Percentiles rank a stretch among this genome's conserved stretches.
Evolutionary conservation across 2,888 invertebrate genomes (phyloP).

Genomic region (Philaethria dido): DNA sequence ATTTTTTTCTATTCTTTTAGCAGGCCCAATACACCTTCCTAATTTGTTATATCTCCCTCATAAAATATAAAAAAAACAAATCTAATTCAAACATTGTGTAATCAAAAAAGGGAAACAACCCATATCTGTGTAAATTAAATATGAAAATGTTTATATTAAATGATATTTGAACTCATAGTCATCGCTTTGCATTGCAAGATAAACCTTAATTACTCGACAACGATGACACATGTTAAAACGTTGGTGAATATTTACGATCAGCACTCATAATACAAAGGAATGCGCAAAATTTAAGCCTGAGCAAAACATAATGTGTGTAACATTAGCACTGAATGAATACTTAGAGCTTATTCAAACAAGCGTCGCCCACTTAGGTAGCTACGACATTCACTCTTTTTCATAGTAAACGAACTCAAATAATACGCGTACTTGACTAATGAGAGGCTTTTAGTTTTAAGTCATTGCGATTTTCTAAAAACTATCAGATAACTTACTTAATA

Average conservation of each 20-base stretch:
- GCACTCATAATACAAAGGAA: constrained; percentile 1
- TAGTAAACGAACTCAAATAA: constrained; percentile 25
- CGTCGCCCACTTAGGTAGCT: constrained; percentile 31
- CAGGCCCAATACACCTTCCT: too few relatives aligned
- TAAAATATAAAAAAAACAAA: background rate
- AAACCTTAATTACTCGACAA: background rate
- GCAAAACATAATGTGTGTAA: constrained; percentile 30
- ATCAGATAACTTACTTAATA: too few relatives aligned
- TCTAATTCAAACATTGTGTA: background rate
- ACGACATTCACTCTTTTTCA: constrained; percentile 37
- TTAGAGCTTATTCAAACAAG: constrained; percentile 32
- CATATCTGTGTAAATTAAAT: background rate
- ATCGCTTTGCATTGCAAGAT: background rate
- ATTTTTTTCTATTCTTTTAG: too few relatives aligned
- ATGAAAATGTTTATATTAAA: background rate
- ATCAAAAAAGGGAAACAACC: background rate
- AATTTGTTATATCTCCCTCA: background rate
- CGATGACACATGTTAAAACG: background rate
- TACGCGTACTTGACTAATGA: constrained; percentile 25
- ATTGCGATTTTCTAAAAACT: too few relatives aligned
- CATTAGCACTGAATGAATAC: constrained; percentile 31
- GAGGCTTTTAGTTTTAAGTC: constrained; percentile 2
- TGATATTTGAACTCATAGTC: background rate
- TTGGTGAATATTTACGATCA: background rate
- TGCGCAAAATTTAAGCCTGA: constrained; percentile 12